Evolutionary conservation across 2,113 vertebrate genomes (phyloP).

Genomic region (Cynopterus brachyotis): DNA sequence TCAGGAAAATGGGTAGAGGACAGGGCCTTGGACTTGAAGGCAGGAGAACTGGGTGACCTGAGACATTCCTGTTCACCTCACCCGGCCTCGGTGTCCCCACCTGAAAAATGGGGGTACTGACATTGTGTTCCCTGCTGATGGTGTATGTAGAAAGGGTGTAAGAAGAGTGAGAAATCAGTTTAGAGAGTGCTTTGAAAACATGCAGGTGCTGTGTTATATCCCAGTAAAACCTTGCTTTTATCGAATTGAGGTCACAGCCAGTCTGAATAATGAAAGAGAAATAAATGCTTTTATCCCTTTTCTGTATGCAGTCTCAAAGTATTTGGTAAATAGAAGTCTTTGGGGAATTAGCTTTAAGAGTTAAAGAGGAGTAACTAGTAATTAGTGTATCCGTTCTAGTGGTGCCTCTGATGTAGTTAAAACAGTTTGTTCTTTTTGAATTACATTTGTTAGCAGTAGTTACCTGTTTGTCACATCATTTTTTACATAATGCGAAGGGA

Average conservation of each 20-base stretch:
- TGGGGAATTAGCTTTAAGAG: neutral
- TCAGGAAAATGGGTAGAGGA: neutral
- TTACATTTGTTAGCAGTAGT: slow-evolving; percentile 30
- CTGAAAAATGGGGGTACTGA: neutral
- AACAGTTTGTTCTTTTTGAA: slow-evolving; percentile 11
- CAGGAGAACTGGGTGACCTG: neutral
- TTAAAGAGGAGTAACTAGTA: neutral
- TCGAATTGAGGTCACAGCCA: neutral
- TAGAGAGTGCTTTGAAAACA: neutral
- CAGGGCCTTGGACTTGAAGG: neutral
- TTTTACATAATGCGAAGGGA: neutral
- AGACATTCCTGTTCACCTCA: neutral
- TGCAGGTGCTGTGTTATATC: neutral
- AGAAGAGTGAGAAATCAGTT: neutral
- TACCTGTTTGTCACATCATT: slow-evolving; percentile 6
- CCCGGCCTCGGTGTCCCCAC: neutral
- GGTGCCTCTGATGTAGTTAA: neutral
- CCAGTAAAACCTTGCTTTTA: neutral
- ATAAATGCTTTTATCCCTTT: neutral
- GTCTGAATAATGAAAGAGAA: neutral
- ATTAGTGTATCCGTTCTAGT: neutral
- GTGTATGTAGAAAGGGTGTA: neutral
- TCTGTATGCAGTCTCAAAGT: neutral
- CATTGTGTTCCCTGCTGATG: neutral
- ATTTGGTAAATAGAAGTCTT: slow-evolving; percentile 20